phyloP scores from a whole-genome alignment of 2,888 invertebrate species.

The Tenthredo notha region DNA sequence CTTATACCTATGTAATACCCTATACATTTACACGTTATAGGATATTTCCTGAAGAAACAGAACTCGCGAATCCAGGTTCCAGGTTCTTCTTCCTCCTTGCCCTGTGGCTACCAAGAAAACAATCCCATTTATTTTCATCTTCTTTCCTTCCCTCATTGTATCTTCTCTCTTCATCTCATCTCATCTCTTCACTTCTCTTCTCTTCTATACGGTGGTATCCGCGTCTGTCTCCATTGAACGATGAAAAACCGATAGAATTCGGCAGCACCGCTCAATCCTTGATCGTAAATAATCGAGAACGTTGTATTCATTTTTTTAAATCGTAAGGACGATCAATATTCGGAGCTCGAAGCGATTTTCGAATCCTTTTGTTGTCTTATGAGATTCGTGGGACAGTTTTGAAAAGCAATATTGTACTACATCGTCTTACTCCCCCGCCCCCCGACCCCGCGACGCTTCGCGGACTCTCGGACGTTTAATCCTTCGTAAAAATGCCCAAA shows the following conservation, averaged over 20 bases:
- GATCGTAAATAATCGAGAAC: slow-evolving; percentile 21
- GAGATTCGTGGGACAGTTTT: neutral
- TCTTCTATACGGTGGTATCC: neutral
- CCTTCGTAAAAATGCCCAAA: too few species aligned
- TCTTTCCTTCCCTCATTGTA: neutral
- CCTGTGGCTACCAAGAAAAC: slow-evolving; percentile 26
- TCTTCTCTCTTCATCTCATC: neutral
- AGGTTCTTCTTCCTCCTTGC: slow-evolving; percentile 7
- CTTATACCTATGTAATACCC: neutral
- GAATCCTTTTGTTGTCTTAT: too few species aligned
- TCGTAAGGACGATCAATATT: neutral
- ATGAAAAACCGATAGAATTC: slow-evolving; percentile 23
- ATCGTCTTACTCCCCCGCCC: too few species aligned
- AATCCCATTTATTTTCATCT: slow-evolving; percentile 34
- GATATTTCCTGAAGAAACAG: slow-evolving; percentile 13
- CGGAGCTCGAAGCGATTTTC: too few species aligned
- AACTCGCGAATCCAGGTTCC: neutral
- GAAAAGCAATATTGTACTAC: too few species aligned
- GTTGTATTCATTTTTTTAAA: neutral
- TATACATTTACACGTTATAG: neutral
- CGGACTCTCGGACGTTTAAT: too few species aligned
- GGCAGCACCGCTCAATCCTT: neutral
- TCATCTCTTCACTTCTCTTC: neutral
- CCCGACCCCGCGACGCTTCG: too few species aligned
- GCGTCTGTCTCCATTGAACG: slow-evolving; percentile 32